Evolutionary conservation across 1,140 invertebrate species (phyloP), one percentile per base, ranked within the genome.

Genomic region (Hetaerina americana): DNA sequence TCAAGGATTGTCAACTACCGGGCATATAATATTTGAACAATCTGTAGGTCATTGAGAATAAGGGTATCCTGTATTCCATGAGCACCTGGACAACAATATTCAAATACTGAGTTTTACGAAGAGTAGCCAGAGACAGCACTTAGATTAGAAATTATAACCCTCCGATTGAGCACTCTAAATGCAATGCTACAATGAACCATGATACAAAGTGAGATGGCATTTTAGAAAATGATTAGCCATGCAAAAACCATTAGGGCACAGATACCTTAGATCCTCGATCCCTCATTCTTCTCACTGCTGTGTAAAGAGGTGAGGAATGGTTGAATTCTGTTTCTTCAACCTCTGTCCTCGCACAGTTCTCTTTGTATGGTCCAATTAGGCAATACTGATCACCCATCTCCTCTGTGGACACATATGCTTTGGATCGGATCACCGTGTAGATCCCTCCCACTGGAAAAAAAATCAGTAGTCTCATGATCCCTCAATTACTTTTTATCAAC

Each of bases 311-410:
- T 75, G 87, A 90, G 73, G 90, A 88, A 0, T 84, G 78, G 71
- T 94, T 86, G 78, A 92, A 94, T 70, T 98, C 96, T 18, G 90
- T 85, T 78, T 98, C 89, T 82, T 99, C 98, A 12, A 99, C 94
- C 85, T 99, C 97, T 1, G 94, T 96, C 73, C 94, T 85, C 0
- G 97, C 97, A 79, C 89, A 92, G 1, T 88, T 82, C 80, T 99
- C 97, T 82, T 98, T 98, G 80, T 98, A 99, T 0, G 97, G 98
- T 75, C 93, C 93, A 26, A 95, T 79, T 70, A 99, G 84, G 78
- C 93, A 95, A 82, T 98, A 98, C 79, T 99, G 97, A 78, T 99
- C 96, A 2, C 97, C 97, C 84, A 99, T 88, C 85, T 99, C 98
- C 80, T 98, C 95, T 0, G 94, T 95, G n/a, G 95, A 98, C 0